A percentile compares a stretch with the other conserved stretches of the same genome.
These are phyloP conservation scores for Spodoptera picta DNA, from an alignment of 2,888 invertebrate genomes.

Conservation along the genomic window DNA sequence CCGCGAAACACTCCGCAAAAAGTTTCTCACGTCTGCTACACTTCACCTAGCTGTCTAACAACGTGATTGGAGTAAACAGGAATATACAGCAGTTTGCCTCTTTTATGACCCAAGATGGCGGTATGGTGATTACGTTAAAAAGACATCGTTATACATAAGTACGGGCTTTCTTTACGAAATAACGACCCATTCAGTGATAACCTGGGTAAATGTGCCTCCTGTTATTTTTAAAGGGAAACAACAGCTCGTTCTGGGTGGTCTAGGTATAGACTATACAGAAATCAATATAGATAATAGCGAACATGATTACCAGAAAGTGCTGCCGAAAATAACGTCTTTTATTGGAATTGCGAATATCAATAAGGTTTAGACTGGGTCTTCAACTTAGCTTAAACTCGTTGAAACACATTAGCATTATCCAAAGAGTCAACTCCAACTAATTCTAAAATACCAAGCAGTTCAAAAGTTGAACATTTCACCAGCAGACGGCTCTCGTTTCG, in stretches of 20 bases:
- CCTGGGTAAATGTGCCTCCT: neutral
- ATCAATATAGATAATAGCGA: no score
- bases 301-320: no score
- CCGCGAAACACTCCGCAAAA: slow-evolving; percentile 49
- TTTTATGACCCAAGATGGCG: slow-evolving; percentile 28
- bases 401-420: slow-evolving; percentile 3
- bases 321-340: no score
- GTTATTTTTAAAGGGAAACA: neutral
- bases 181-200: slow-evolving; percentile 1
- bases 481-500: slow-evolving; percentile 11
- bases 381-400: neutral
- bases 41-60: slow-evolving; percentile 64
- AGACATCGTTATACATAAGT: slow-evolving; percentile 27
- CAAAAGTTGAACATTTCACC: slow-evolving; percentile 19
- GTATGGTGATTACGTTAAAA: slow-evolving; percentile 32
- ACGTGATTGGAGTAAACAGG: slow-evolving; percentile 50
- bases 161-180: slow-evolving; percentile 35
- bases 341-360: no score
- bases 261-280: no score
- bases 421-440: slow-evolving; percentile 12
- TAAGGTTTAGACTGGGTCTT: neutral
- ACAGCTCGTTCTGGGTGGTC: neutral
- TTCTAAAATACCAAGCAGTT: slow-evolving; percentile 16
- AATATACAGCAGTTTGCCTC: slow-evolving; percentile 39
- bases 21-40: slow-evolving; percentile 67